Evolutionary conservation across 2,797 vertebrate genomes (phyloP).

Genomic region (Orientallactaga sibirica): DNA sequence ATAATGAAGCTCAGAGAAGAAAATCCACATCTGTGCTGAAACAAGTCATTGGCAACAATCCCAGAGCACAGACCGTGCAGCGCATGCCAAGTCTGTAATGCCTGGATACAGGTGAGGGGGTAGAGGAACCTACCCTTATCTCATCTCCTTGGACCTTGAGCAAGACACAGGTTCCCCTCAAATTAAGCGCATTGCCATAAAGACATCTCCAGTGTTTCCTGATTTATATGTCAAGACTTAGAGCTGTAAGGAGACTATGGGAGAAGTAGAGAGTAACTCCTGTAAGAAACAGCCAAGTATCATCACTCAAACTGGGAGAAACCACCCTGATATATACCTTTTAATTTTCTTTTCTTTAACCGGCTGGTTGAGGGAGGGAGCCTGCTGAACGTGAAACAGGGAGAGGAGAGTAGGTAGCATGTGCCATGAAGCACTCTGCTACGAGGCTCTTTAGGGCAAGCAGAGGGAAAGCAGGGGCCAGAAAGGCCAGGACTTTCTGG

Average conservation of each 20-base stretch:
- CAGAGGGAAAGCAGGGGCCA: not conserved
- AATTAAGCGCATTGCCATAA: not conserved
- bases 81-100: not conserved
- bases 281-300: not conserved
- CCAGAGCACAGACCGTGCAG: not conserved
- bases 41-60: conserved; percentile 30
- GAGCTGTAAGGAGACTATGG: not conserved
- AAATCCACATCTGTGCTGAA: conserved; percentile 22
- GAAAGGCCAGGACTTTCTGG: not conserved
- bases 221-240: not conserved
- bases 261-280: not conserved
- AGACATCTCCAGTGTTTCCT: not conserved
- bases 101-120: conserved; percentile 5
- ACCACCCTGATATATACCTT: not conserved
- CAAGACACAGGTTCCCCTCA: conserved; percentile 36
- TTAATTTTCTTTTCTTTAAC: not conserved
- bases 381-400: not conserved
- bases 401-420: not conserved
- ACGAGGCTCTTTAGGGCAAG: not conserved
- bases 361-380: not conserved
- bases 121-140: not conserved
- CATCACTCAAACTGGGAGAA: not conserved
- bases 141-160: conserved; percentile 52
- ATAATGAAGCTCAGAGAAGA: conserved; percentile 55
- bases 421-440: not conserved